Conservation (phyloP, 2,797 vertebrate genomes). For the Iguana delicatissima region DNA sequence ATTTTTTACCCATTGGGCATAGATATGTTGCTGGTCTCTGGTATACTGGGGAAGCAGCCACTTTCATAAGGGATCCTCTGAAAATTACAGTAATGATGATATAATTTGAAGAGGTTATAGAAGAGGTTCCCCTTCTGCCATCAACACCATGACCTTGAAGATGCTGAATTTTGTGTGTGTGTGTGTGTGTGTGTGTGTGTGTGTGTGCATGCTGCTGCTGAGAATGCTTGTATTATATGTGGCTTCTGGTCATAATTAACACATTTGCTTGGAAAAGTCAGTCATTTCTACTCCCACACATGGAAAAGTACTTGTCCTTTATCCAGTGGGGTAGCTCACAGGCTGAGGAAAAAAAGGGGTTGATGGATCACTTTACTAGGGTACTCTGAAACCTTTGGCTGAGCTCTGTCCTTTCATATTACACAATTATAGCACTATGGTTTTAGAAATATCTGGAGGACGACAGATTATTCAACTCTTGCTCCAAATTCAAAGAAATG, state of each 20-base stretch:
- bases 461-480: not conserved
- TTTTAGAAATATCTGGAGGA: not conserved
- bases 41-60: too few relatives aligned
- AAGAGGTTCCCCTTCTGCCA: too few relatives aligned
- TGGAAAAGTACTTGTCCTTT: not conserved
- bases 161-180: too few relatives aligned
- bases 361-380: not conserved
- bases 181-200: too few relatives aligned
- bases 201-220: not conserved
- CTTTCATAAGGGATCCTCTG: not conserved
- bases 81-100: not conserved
- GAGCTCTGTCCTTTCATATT: not conserved
- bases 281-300: not conserved
- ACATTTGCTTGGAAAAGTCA: not conserved
- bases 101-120: not conserved
- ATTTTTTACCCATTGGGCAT: too few relatives aligned
- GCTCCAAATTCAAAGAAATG: not conserved
- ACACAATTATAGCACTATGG: too few relatives aligned
- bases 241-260: not conserved
- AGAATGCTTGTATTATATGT: not conserved
- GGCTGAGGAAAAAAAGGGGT: not conserved
- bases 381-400: not conserved
- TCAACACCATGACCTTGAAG: too few relatives aligned
- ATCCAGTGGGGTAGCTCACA: not conserved
- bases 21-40: too few relatives aligned